Conservation (phyloP, 2,888 invertebrate species). For the Cetonia aurata region DNA sequence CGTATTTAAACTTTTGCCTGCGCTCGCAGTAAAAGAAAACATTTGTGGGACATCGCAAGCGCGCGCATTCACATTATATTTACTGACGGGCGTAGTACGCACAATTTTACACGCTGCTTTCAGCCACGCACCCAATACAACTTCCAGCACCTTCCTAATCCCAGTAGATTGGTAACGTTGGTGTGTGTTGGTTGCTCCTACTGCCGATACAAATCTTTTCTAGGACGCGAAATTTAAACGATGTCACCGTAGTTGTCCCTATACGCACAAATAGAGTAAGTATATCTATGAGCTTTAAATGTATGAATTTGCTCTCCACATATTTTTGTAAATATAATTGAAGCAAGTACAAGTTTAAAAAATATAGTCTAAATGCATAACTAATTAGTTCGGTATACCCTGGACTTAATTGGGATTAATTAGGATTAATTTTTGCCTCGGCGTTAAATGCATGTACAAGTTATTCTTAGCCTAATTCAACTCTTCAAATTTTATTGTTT, state of each 20-base stretch:
- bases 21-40: conserved; percentile 9
- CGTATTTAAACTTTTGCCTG: conserved; percentile 2
- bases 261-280: conserved; percentile 7
- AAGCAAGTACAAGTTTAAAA: no score
- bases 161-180: not conserved
- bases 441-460: no score
- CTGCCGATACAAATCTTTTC: not conserved
- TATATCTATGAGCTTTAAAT: no score
- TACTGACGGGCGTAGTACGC: conserved; percentile 18
- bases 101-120: conserved; percentile 1
- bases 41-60: conserved; percentile 12
- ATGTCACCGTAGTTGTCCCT: conserved; percentile 3
- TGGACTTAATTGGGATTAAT: no score
- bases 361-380: no score
- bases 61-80: conserved; percentile 25
- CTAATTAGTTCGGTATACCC: no score
- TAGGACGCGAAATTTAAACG: conserved; percentile 1
- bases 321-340: no score
- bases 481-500: no score
- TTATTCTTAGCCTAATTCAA: no score
- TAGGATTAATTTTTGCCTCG: no score
- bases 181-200: not conserved
- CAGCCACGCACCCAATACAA: conserved; percentile 20
- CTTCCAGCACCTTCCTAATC: not conserved
- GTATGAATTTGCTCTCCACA: no score